Evolutionary conservation across 1,140 invertebrate species (phyloP).

Genomic region (Doryteuthis pealeii): DNA sequence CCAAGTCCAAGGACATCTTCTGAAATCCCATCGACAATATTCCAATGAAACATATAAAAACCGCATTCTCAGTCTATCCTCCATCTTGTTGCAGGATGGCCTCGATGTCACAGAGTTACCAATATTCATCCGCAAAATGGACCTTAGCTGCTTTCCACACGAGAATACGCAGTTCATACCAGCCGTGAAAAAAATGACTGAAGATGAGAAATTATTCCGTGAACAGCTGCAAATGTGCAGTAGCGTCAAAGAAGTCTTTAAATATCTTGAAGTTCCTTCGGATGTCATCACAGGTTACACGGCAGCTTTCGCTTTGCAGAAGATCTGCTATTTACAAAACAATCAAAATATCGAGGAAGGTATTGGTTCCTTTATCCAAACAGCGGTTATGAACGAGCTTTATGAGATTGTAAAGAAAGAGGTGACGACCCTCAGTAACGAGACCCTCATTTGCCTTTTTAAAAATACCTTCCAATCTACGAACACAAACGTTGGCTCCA

Average conservation of each 20-base stretch:
- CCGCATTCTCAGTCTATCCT: conserved; percentile 57
- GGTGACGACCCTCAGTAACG: conserved; percentile 27
- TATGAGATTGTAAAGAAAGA: conserved; percentile 40
- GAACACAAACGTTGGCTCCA: conserved; percentile 18
- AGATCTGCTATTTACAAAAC: conserved; percentile 64
- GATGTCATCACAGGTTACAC: conserved; percentile 63
- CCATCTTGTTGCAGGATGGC: conserved; percentile 71
- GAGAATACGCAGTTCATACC: conserved; percentile 15
- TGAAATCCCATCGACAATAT: not conserved
- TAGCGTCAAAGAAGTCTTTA: conserved; percentile 46
- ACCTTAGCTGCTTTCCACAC: conserved; percentile 22
- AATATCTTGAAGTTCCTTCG: conserved; percentile 59
- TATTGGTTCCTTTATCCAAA: conserved; percentile 42
- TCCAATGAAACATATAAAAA: not conserved
- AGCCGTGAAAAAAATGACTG: conserved; percentile 31
- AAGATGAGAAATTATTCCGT: conserved; percentile 56
- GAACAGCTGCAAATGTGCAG: conserved; percentile 53
- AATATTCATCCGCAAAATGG: conserved; percentile 67
- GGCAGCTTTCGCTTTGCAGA: conserved; percentile 62
- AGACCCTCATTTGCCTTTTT: conserved; percentile 32
- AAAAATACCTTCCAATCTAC: conserved; percentile 29
- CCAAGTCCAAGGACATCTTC: not conserved
- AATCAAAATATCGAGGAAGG: conserved; percentile 56
- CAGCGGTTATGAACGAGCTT: conserved; percentile 45
- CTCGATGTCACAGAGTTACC: conserved; percentile 71